Base-by-base conservation (phyloP, 2,888 invertebrate genomes). In the Perizoma flavofasciatum region DNA sequence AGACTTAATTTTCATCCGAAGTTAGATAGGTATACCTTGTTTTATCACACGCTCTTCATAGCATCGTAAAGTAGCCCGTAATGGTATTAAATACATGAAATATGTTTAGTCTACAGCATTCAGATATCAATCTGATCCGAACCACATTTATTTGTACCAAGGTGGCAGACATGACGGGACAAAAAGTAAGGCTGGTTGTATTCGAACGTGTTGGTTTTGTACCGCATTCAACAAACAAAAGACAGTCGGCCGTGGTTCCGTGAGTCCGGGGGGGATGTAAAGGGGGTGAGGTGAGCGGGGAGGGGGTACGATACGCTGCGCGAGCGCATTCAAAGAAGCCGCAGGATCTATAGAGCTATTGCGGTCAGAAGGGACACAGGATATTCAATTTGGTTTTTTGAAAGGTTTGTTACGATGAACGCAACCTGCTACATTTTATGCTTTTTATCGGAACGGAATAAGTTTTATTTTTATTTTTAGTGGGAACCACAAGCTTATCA, bases 211-310 rank as follows among this genome's bases (percentile, higher is more conserved):
- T 87, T 82, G 82, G 82, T 83, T 88, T 86, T 87, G 81, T 87
- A 79, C 73, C 69, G 79, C 74, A 75, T 82, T 87, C 83, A 85
- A 86, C 86, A 88, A 89, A 91, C 88, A 90, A 90, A 89, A 86
- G 85, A 73, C 77, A 81, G 83, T 80, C 72, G 81, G 81, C 70
- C 77, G 74, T 73, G 78, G 80, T 75, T 73, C 74, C 73, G 73
- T 70, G 77, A 73, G 70, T 48, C 57, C 68, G 72, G 75, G 72
- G 73, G 70, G 65, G 63, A 49, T 22, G 22, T 57, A 48, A 61
- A 62, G 56, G 67, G 68, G 50, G 53, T 49, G 50, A 66, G 55
- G 22, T 22, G 22, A 22, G 22, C 22, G 67, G 65, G 67, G 64
- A 69, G 64, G 66, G 65, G 70, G 64, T 67, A 69, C 75, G 87